Evolutionary conservation across 2,113 vertebrate genomes (phyloP).

Genomic region (Erythrocercus mccallii): DNA sequence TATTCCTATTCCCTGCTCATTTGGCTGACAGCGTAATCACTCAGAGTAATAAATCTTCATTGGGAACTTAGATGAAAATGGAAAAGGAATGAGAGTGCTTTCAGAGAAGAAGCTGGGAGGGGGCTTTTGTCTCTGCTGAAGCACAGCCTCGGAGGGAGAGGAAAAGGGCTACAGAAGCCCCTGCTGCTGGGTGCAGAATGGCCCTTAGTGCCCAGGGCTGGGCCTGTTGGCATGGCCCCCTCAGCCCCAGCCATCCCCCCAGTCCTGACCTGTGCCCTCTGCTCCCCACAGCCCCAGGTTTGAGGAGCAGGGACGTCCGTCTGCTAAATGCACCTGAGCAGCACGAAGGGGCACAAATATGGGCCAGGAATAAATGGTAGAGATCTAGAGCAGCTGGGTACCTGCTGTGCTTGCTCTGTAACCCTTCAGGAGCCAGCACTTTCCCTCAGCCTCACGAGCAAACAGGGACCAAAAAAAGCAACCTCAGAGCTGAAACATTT

Average conservation of each 20-base stretch:
- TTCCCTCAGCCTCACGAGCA: not conserved
- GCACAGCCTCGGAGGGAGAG: not conserved
- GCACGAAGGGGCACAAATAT: not conserved
- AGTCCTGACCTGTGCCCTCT: not conserved
- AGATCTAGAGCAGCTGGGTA: conserved; percentile 10
- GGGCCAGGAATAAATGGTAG: not conserved
- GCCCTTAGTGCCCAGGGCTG: not conserved
- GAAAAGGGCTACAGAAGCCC: not conserved
- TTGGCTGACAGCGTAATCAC: not conserved
- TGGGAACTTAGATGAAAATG: conserved; percentile 29
- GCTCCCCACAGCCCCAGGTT: rapidly evolving
- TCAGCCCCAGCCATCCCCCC: rapidly evolving
- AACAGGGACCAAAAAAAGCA: conserved; percentile 16
- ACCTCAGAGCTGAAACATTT: conserved; percentile 16
- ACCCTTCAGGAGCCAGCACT: conserved; percentile 4
- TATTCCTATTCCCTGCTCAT: conserved; percentile 13
- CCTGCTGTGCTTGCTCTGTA: conserved; percentile 34
- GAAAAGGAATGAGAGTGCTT: not conserved
- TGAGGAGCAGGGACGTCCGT: not conserved
- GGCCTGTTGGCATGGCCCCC: not conserved
- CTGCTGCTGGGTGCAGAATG: not conserved
- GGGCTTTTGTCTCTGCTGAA: not conserved
- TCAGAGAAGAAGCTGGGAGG: not conserved
- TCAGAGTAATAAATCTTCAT: conserved; percentile 48
- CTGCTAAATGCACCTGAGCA: not conserved